Base-by-base conservation (phyloP, 2,888 invertebrate genomes). In the Pandemis cinnamomeana region DNA sequence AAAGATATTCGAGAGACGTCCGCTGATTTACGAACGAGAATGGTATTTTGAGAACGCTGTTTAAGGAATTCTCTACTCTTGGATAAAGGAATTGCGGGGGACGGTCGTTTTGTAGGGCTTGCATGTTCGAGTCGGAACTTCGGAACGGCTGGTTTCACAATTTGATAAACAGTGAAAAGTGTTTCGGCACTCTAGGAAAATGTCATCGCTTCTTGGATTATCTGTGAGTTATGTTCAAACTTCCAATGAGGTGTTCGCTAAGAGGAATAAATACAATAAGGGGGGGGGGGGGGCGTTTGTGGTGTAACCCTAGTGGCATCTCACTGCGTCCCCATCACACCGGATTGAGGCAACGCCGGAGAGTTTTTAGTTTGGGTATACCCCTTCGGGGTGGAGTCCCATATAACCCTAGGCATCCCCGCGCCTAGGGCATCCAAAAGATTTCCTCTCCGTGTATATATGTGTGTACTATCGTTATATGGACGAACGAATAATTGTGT, bases 1-100 rank as follows among this genome's bases (percentile, higher is more conserved):
- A 61, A 70, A 72, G 72, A 72, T 72, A 72, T 72, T 73, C 61
- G 53, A 15, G 20, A 51, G 66, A 53, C 60, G 73, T 63, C 44
- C 36, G 20, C 20, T 74, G 74, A 74, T 74, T 74, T 74, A 74
- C 67, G 69, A 55, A 55, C n/a, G 60, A 44, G 46, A 70, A 67
- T 15, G 70, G 66, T 71, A 66, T 74, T 74, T 70, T 61, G 73
- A 70, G 53, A 72, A 48, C 62, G 51, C 48, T 53, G 61, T 53
- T 73, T 64, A 73, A 73, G 72, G 44, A 62, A 46, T 63, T 46
- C 10, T 63, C 41, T 51, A 44, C 36, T 46, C 66, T 67, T 48
- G 58, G 69, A 51, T 63, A 69, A 70, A 60, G 73, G 55, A 58
- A 67, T 67, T 11, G 42, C 36, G 36, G 20, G n/a, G 42, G 46